Conservation (phyloP, 2,113 vertebrate genomes). For the Misgurnus anguillicaudatus region DNA sequence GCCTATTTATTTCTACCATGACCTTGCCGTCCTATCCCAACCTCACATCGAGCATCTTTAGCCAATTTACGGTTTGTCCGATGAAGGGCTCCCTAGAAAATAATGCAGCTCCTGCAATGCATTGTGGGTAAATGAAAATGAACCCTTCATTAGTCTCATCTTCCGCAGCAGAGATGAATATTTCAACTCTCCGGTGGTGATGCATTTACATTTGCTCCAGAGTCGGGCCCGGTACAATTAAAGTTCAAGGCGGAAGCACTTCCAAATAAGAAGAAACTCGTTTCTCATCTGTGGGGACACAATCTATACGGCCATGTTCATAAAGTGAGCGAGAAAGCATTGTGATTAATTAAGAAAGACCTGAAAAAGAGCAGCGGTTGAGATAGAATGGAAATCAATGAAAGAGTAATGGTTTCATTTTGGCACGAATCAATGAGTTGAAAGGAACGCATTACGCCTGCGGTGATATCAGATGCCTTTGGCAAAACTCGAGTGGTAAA, state of each 20-base stretch:
- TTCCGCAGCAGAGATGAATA: background rate
- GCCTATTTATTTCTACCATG: slow-evolving; percentile 25
- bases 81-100: background rate
- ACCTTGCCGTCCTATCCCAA: background rate
- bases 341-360: slow-evolving; percentile 49
- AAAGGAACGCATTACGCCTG: slow-evolving; percentile 38
- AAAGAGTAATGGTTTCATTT: slow-evolving; percentile 49
- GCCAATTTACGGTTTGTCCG: slow-evolving; percentile 7
- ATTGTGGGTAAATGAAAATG: slow-evolving; percentile 10
- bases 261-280: slow-evolving; percentile 22
- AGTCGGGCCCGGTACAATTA: background rate
- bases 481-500: background rate
- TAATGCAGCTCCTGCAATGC: background rate
- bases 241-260: slow-evolving; percentile 13
- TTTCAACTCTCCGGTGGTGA: slow-evolving; percentile 15
- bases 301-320: slow-evolving; percentile 2
- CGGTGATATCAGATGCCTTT: slow-evolving; percentile 21
- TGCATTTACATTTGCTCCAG: background rate
- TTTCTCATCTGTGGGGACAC: background rate
- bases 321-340: slow-evolving; percentile 18
- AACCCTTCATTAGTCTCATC: slow-evolving; percentile 11
- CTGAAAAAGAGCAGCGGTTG: slow-evolving; percentile 34
- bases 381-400: slow-evolving; percentile 46
- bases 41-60: slow-evolving; percentile 20
- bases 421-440: slow-evolving; percentile 39